phyloP scores from a whole-genome alignment of 2,797 vertebrate species.

The Chaenodraco wilsoni region DNA sequence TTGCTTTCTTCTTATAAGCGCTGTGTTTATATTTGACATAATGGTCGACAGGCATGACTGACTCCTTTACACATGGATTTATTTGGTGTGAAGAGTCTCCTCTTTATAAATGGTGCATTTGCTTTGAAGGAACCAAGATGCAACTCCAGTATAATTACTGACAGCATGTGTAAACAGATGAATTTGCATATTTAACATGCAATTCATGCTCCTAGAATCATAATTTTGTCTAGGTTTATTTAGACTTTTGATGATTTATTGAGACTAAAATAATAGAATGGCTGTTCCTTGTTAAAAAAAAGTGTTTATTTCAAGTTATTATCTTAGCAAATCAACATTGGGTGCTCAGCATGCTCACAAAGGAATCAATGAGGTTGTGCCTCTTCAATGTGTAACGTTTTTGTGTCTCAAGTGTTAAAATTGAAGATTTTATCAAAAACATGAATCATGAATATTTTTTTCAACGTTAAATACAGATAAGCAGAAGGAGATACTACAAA shows the following conservation, averaged over 20 bases:
- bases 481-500: not conserved
- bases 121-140: constrained; percentile 34
- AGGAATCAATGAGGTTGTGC: not conserved
- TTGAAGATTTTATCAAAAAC: not conserved
- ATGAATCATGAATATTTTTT: not conserved
- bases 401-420: not conserved
- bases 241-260: not conserved
- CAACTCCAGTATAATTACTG: constrained; percentile 20
- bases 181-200: constrained; percentile 19
- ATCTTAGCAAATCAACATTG: not conserved
- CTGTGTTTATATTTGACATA: constrained; percentile 44
- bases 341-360: not conserved
- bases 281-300: not conserved
- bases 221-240: not conserved
- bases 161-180: constrained; percentile 26
- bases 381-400: not conserved
- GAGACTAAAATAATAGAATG: fast-evolving
- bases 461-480: not conserved
- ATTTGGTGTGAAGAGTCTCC: constrained; percentile 39
- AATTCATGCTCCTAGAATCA: constrained; percentile 16
- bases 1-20: constrained; percentile 58
- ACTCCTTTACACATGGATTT: constrained; percentile 43
- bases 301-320: not conserved
- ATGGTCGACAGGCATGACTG: constrained; percentile 45
- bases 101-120: constrained; percentile 26